Base-by-base conservation (phyloP, 1,140 invertebrate species). In the Bombus huntii region DNA sequence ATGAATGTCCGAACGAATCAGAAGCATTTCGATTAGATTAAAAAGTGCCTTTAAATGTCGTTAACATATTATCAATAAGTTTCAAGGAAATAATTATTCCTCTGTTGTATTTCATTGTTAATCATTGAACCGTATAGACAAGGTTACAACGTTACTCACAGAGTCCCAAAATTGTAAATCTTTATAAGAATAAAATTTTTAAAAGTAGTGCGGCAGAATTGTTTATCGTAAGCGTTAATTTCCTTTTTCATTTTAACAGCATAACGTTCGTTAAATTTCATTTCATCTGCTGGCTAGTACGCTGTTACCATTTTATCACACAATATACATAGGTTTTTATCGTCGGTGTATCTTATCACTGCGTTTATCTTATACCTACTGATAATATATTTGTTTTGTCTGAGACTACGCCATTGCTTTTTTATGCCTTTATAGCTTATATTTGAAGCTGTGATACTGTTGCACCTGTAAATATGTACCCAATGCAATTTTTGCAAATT, bases 321-420 rank as follows among this genome's bases (percentile, higher is more conserved):
- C 53, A 89, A 83, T 44, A 59, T 86, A 88, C 57, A 57, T 73
- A n/a, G 53, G 28, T 53, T 39, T 44, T 90, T 87, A 85, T 87
- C 77, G 31, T 39, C 8, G 9, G 31, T 18, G 15, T 53, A n/a
- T 62, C 76, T 90, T 91, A 91, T 91, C 89, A 53, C 34, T 47
- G 18, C 66, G 75, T 90, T 90, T 91, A 82, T 90, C 83, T 88
- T 81, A 57, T 47, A 66, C 59, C 57, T 71, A 47, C 83, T 88
- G 83, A 82, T 75, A 91, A 71, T 42, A 82, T 90, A 87, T 90
- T 90, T 90, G 77, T 78, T 91, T 91, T 90, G 87, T 91, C 89
- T 88, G 68, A 68, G 77, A 80, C 71, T 79, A 85, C 65, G 62
- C 76, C 77, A 72, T 87, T 81, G 77, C 78, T 25, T 59, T 79